Percentiles rank a stretch among this genome's conserved stretches.
Conservation (phyloP, 2,888 invertebrate genomes). For the Laspeyria flexula region DNA sequence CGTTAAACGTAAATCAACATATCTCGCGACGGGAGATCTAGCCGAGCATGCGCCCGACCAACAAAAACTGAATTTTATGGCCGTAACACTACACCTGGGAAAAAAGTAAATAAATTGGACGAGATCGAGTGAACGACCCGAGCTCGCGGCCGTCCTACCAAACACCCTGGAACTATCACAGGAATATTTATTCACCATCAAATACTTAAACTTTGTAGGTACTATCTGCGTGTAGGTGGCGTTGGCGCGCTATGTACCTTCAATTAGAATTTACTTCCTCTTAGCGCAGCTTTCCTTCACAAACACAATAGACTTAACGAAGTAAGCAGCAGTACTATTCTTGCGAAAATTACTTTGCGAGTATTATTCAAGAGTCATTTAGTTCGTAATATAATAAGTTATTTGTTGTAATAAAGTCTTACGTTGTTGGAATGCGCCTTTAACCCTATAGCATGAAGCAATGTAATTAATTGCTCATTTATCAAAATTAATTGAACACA, state of each 20-base stretch:
- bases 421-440: constrained; percentile 17
- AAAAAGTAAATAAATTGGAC: constrained; percentile 81
- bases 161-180: constrained; percentile 52
- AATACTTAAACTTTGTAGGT: constrained; percentile 2
- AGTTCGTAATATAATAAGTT: constrained; percentile 28
- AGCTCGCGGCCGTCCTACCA: constrained; percentile 56
- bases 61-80: constrained; percentile 84
- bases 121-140: constrained; percentile 70
- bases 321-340: background rate
- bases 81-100: constrained; percentile 81
- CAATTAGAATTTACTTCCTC: too few relatives aligned
- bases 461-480: constrained; percentile 29
- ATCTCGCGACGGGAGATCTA: constrained; percentile 85
- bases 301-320: constrained; percentile 4
- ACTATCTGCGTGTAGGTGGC: too few relatives aligned
- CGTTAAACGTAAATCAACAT: constrained; percentile 86
- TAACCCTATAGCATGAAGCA: constrained; percentile 18
- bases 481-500: constrained; percentile 30
- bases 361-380: constrained; percentile 41
- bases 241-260: background rate
- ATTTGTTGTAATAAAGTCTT: constrained; percentile 19
- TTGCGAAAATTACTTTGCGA: constrained; percentile 15
- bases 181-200: constrained; percentile 43
- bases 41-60: constrained; percentile 76
- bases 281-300: background rate